phyloP scores from a whole-genome alignment of 1,140 invertebrate genomes.

The Zaprionus vittiger region DNA sequence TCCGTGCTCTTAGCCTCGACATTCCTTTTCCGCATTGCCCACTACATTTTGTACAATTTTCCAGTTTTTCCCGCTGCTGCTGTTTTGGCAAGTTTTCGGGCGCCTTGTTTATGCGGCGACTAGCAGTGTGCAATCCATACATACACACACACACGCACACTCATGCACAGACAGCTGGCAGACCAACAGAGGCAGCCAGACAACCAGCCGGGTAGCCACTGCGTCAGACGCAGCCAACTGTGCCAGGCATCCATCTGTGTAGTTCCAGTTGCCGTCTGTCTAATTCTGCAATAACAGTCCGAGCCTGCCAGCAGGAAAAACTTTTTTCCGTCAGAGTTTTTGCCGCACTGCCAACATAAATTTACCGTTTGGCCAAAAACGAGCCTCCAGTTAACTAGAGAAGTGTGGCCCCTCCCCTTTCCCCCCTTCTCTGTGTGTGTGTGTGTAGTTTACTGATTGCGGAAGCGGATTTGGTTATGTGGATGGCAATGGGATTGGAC shows the following conservation, averaged over 20 bases:
- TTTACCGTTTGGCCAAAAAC: conserved; percentile 78
- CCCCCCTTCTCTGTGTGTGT: conserved; percentile 2
- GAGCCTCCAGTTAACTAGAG: conserved; percentile 70
- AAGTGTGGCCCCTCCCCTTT: neutral
- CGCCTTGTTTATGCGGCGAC: conserved; percentile 78
- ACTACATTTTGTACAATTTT: conserved; percentile 69
- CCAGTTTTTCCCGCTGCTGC: conserved; percentile 20
- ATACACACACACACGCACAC: conserved; percentile 25
- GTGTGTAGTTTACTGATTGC: conserved; percentile 81
- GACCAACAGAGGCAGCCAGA: conserved; percentile 19
- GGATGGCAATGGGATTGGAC: conserved; percentile 57
- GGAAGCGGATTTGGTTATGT: conserved; percentile 79
- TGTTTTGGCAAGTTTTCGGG: conserved; percentile 41
- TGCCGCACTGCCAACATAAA: conserved; percentile 72
- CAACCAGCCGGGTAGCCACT: conserved; percentile 32
- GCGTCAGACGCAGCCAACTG: conserved; percentile 73
- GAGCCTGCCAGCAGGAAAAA: conserved; percentile 24
- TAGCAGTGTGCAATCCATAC: conserved; percentile 68
- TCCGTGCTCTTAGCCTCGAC: conserved; percentile 60
- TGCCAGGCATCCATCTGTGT: conserved; percentile 78
- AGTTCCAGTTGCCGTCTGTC: conserved; percentile 72
- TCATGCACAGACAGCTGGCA: conserved; percentile 3
- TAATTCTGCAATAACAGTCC: conserved; percentile 76
- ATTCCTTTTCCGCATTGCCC: conserved; percentile 79
- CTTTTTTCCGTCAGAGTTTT: conserved; percentile 60